Percentiles rank a stretch among this genome's conserved stretches.
Evolutionary conservation across 2,797 vertebrate species (phyloP).

Genomic region (Gymnocypris eckloni): DNA sequence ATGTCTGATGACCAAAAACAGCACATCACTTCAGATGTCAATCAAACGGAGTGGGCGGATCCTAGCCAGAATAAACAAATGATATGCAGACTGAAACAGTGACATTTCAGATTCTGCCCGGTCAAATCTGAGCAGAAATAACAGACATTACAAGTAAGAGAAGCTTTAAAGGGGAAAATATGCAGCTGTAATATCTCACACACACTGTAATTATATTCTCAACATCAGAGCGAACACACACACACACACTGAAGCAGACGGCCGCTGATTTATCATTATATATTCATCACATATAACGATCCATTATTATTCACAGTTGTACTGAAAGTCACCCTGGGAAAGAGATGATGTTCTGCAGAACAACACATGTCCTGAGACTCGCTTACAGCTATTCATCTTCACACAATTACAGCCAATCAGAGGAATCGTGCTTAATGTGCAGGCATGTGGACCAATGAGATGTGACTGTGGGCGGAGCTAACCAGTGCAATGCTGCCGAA

Average conservation of each 20-base stretch:
- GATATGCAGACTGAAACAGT: not conserved
- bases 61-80: not conserved
- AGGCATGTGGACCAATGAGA: slow-evolving; percentile 9
- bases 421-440: not conserved
- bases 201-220: not conserved
- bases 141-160: not conserved
- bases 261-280: slow-evolving; percentile 6
- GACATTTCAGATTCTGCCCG: not conserved
- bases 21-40: not conserved
- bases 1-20: not conserved
- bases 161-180: not conserved
- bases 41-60: not conserved
- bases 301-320: slow-evolving; percentile 5
- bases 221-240: not conserved
- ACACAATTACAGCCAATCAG: not conserved
- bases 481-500: not conserved
- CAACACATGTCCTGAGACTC: not conserved
- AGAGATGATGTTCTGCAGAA: not conserved
- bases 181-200: not conserved
- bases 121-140: not conserved
- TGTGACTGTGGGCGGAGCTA: not conserved
- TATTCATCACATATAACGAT: slow-evolving; percentile 2
- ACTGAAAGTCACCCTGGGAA: slow-evolving; percentile 16
- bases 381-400: not conserved
- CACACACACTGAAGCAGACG: not conserved